A percentile compares a stretch with the other conserved stretches of the same genome.
Conservation (phyloP, 2,113 vertebrate genomes). For the Anser cygnoides region DNA sequence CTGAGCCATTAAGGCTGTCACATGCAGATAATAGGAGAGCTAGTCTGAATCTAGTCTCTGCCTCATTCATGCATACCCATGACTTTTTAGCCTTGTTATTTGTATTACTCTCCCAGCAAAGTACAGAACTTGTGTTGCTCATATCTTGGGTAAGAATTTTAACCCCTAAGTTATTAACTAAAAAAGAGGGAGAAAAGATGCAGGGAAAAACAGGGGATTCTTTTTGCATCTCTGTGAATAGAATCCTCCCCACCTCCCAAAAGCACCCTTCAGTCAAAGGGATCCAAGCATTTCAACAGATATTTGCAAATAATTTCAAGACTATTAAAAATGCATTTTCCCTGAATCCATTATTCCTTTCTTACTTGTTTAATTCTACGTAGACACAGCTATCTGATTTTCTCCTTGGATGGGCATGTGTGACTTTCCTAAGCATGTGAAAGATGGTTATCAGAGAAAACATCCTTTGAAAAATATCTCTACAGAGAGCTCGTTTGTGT, state of each 20-base stretch:
- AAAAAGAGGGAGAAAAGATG: neutral
- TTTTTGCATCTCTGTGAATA: neutral
- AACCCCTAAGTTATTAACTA: neutral
- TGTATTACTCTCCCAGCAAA: neutral
- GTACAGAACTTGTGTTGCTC: neutral
- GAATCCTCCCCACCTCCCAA: neutral
- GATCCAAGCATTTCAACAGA: neutral
- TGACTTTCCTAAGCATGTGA: neutral
- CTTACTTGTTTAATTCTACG: neutral
- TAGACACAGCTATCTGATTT: neutral
- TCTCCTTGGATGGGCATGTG: neutral
- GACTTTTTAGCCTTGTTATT: neutral
- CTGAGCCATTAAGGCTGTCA: neutral
- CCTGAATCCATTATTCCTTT: neutral
- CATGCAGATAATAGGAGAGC: neutral
- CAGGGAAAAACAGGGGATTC: neutral
- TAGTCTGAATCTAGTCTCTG: neutral
- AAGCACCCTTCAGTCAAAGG: neutral
- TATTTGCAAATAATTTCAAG: neutral
- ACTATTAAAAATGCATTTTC: neutral
- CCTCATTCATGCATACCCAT: neutral
- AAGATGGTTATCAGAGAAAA: neutral
- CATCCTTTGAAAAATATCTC: neutral
- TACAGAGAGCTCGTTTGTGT: neutral
- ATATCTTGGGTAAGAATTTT: neutral